These are phyloP conservation scores for Callyntrura guangdongensis DNA, from an alignment of 2,888 invertebrate species.

Conservation along the genomic window DNA sequence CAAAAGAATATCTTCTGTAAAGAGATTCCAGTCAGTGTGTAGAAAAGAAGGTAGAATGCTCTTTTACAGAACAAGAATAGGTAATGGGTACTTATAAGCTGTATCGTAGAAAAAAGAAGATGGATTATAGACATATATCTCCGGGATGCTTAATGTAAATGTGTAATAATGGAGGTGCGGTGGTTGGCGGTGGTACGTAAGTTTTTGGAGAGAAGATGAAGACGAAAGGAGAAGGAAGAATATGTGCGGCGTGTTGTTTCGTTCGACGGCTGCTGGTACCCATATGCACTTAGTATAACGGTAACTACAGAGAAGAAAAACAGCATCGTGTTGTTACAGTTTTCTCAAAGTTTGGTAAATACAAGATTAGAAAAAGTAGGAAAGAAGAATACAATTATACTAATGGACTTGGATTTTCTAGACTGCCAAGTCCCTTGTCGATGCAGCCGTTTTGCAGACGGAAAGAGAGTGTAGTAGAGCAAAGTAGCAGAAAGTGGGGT, in stretches of 20 bases:
- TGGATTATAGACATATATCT: conserved; percentile 17
- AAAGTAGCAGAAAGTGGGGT: not conserved
- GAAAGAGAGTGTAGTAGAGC: not conserved
- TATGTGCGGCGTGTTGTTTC: too few species aligned
- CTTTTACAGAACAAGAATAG: not conserved
- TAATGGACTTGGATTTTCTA: conserved; percentile 47
- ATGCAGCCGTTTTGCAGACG: conserved; percentile 12
- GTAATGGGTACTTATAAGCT: too few species aligned
- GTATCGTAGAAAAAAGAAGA: too few species aligned
- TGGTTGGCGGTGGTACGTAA: not conserved
- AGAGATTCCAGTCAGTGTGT: not conserved
- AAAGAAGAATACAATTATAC: conserved; percentile 40
- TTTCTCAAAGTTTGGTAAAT: not conserved
- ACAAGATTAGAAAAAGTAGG: conserved; percentile 9
- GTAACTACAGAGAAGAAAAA: too few species aligned
- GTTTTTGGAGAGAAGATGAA: not conserved
- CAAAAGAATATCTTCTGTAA: not conserved
- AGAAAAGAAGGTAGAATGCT: not conserved
- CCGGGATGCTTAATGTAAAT: conserved; percentile 21
- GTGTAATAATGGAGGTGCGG: too few species aligned
- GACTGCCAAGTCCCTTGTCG: conserved; percentile 27
- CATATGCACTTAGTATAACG: too few species aligned
- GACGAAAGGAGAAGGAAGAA: not conserved
- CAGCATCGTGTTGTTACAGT: not conserved
- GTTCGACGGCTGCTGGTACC: too few species aligned